Evolutionary conservation across 1,140 invertebrate species (phyloP).

Genomic region (Sesamia nonagrioides): DNA sequence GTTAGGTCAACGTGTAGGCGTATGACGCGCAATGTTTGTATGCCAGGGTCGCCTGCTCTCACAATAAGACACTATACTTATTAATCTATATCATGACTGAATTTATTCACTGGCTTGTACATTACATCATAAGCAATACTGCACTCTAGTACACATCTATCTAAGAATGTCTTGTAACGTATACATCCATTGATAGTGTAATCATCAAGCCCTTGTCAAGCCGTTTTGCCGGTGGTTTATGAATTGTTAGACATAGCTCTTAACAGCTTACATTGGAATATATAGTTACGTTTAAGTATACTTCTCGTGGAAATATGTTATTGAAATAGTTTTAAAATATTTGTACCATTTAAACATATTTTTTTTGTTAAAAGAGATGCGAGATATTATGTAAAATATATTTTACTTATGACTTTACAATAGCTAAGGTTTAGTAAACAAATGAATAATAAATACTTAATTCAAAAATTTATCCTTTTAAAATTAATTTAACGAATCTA

Average conservation of each 20-base stretch:
- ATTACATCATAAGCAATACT: not conserved
- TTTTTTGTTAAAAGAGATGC: too few relatives aligned
- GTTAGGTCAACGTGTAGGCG: constrained; percentile 69
- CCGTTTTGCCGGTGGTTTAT: not conserved
- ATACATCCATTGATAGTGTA: not conserved
- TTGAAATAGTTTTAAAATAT: too few relatives aligned
- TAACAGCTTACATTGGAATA: not conserved
- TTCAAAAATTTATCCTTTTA: not conserved
- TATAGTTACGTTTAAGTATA: not conserved
- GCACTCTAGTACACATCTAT: not conserved
- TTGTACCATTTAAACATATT: not conserved
- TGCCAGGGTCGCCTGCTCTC: constrained; percentile 67
- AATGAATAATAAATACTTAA: not conserved
- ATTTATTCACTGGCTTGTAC: not conserved
- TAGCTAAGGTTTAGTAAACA: not conserved
- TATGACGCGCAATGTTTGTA: constrained; percentile 58
- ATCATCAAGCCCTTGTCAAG: not conserved
- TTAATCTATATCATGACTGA: not conserved
- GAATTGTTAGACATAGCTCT: not conserved
- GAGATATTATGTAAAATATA: too few relatives aligned
- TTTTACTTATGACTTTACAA: not conserved
- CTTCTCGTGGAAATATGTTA: not conserved
- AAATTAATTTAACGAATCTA: not conserved
- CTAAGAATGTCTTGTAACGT: not conserved
- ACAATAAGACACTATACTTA: constrained; percentile 5